Base-by-base conservation (phyloP, 2,113 vertebrate species). In the Menidia beryllina region DNA sequence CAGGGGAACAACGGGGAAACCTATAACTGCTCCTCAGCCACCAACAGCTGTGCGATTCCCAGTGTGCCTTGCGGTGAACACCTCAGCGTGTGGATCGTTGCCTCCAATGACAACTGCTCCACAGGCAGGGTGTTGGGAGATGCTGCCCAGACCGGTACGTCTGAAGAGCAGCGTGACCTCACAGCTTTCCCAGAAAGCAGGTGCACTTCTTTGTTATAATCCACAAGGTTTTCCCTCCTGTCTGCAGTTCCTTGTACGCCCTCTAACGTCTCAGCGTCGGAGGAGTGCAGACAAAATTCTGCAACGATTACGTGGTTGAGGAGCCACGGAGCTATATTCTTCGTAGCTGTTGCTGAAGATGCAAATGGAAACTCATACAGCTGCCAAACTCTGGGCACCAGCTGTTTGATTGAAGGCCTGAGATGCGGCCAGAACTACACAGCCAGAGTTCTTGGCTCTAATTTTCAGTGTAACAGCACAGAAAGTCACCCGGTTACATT, bases 201-300 rank as follows among this genome's bases (percentile, higher is more conserved):
- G 21, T 47, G 5, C 5, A 10, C 10, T 34, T 30, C 10, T 34
- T 34, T 15, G 4, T 25, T 20, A 30, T 38, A 0, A 59, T 17
- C 36, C n/a, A n/a, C 51, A 73, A 53, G 11, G 11, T 24, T 11
- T 39, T 59, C 14, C 19, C 26, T 7, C 11, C 0, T 72, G 21
- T 57, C 13, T 59, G n/a, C 70, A 95, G 94, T 78, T 67, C 94
- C 94, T n/a, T 94, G 94, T 60, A 8, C 45, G 0, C 93, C 94
- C 3, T 48, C 38, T 59, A 82, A 81, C 26, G 48, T 91, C 25
- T 66, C 79, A 0, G 84, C 27, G 8, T 52, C 57, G 13, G 47
- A 60, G 1, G 65, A 83, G 27, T 95, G 94, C 79, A 84, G 81
- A 30, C 74, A 78, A 11, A 65, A 87, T 53, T 82, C 81, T 9